Evolutionary conservation across 2,113 vertebrate genomes (phyloP).

Genomic region (Probosciger aterrimus): DNA sequence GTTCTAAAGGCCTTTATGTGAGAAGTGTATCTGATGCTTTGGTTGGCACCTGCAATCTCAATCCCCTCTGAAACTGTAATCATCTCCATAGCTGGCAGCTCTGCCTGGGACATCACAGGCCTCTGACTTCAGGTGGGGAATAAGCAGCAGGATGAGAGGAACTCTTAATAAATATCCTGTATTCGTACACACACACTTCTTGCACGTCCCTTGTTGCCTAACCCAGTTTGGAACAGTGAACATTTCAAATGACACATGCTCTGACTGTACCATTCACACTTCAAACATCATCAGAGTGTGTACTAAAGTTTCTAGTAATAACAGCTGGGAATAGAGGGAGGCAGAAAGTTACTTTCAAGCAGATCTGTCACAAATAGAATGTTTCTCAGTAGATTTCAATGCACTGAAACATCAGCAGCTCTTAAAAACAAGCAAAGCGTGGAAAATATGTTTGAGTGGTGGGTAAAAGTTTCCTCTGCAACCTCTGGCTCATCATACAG

Average conservation of each 20-base stretch:
- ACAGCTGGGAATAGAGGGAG: slow-evolving; percentile 42
- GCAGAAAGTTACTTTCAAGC: slow-evolving; percentile 40
- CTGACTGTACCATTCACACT: slow-evolving; percentile 11
- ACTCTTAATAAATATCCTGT: slow-evolving; percentile 46
- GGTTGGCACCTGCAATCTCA: slow-evolving; percentile 25
- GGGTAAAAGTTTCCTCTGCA: background rate
- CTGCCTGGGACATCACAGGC: slow-evolving; percentile 37
- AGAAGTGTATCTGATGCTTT: background rate
- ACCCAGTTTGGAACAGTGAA: slow-evolving; percentile 56
- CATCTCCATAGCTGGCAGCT: slow-evolving; percentile 9
- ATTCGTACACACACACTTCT: slow-evolving; percentile 2
- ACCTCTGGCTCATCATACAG: background rate
- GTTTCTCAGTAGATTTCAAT: slow-evolving; percentile 2
- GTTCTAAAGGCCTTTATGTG: background rate
- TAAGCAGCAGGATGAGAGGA: slow-evolving; percentile 28
- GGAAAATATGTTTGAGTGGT: background rate
- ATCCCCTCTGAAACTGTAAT: slow-evolving; percentile 31
- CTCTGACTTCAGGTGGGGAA: slow-evolving; percentile 45
- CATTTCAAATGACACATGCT: slow-evolving; percentile 52
- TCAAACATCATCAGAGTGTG: slow-evolving; percentile 25
- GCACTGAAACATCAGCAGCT: background rate
- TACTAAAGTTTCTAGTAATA: slow-evolving; percentile 40
- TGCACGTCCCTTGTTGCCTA: slow-evolving; percentile 51
- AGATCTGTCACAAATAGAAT: background rate
- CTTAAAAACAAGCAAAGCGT: slow-evolving; percentile 26